These are phyloP conservation scores for Synergus gifuensis DNA, from an alignment of 2,888 invertebrate species.

Conservation along the genomic window DNA sequence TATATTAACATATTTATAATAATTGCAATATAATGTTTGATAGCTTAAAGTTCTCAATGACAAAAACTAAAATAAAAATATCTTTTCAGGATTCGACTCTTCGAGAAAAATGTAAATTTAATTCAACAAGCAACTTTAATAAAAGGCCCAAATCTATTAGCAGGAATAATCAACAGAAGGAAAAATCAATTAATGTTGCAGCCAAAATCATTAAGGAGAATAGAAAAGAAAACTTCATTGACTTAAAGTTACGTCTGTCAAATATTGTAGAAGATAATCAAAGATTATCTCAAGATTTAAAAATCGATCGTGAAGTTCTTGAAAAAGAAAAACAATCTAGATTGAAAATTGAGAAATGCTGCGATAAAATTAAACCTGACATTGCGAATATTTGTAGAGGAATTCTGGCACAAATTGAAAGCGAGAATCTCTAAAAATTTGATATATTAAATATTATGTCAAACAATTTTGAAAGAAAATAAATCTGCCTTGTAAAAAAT, in stretches of 20 bases:
- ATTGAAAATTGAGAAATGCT: conserved; percentile 56
- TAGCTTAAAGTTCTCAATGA: not conserved
- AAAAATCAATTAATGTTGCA: not conserved
- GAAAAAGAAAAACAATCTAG: conserved; percentile 52
- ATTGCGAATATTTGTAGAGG: conserved; percentile 35
- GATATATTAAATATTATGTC: not conserved
- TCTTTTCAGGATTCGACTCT: not conserved
- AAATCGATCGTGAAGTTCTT: conserved; percentile 49
- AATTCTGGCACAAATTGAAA: not conserved
- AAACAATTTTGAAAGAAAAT: not conserved
- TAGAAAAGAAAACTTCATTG: not conserved
- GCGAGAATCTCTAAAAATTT: not conserved
- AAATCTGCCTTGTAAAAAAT: not conserved
- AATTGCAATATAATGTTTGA: not conserved
- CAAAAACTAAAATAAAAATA: not conserved
- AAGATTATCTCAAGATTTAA: conserved; percentile 35
- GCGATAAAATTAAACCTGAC: conserved; percentile 50
- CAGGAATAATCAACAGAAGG: not conserved
- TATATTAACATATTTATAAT: not conserved
- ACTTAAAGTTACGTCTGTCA: not conserved
- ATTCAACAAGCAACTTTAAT: not conserved
- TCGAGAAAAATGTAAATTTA: not conserved
- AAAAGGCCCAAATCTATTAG: not conserved
- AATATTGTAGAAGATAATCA: not conserved
- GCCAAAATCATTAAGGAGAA: not conserved